Conservation (phyloP, 2,888 invertebrate genomes). For the Elmis aenea region DNA sequence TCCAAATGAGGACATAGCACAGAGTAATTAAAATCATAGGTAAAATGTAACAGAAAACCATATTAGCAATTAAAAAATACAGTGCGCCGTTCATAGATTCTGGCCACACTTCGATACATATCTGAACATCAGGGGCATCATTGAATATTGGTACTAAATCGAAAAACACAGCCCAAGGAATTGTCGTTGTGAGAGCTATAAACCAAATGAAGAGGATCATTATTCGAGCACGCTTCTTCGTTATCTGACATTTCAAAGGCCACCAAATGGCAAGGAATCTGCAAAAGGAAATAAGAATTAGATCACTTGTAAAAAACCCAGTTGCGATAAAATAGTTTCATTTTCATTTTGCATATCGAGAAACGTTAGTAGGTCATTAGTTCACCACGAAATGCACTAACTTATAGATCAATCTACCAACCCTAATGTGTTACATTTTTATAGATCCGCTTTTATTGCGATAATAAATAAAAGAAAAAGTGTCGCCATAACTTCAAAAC, state of each 20-base stretch:
- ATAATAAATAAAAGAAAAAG: no score
- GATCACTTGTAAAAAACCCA: background rate
- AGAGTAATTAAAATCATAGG: constrained; percentile 87
- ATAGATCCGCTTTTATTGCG: no score
- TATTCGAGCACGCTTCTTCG: constrained; percentile 78
- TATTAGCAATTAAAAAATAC: constrained; percentile 84
- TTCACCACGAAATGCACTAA: constrained; percentile 7
- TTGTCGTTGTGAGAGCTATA: constrained; percentile 75
- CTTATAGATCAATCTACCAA: no score
- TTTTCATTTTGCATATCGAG: constrained; percentile 11
- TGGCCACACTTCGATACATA: constrained; percentile 85
- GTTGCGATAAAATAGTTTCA: constrained; percentile 7
- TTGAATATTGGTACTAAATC: constrained; percentile 70
- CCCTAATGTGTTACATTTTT: no score
- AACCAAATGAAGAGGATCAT: constrained; percentile 90
- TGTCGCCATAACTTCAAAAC: no score
- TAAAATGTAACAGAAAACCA: constrained; percentile 84
- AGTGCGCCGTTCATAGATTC: constrained; percentile 73
- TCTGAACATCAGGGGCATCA: constrained; percentile 68
- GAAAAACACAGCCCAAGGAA: constrained; percentile 90
- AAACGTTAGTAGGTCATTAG: constrained; percentile 10
- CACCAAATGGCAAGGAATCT: constrained; percentile 96
- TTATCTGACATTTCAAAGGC: constrained; percentile 87
- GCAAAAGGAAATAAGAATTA: constrained; percentile 44
- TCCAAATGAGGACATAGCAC: constrained; percentile 90